A percentile compares a stretch with the other conserved stretches of the same genome.
phyloP scores from a whole-genome alignment of 2,113 vertebrate species.

The Ceuthmochares aereus region DNA sequence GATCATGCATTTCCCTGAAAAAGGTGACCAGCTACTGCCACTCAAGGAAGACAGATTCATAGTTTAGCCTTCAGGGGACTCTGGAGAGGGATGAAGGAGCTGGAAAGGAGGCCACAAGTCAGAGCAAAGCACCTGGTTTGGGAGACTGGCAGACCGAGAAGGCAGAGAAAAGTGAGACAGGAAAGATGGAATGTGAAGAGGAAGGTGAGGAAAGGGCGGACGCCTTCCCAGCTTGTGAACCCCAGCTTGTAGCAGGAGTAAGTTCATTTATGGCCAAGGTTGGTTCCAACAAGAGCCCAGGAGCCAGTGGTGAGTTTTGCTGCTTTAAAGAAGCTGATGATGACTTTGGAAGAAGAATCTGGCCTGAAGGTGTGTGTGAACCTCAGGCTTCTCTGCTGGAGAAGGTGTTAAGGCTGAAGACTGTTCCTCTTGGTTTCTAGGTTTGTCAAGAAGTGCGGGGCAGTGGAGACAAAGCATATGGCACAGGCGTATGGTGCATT shows the following conservation, averaged over 20 bases:
- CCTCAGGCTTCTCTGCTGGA: fast-evolving
- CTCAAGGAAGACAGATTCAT: background rate
- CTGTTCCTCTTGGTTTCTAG: background rate
- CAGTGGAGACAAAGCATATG: background rate
- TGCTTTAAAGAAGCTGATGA: background rate
- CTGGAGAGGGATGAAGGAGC: background rate
- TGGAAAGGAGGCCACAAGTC: background rate
- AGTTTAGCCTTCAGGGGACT: background rate
- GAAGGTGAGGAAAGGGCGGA: background rate
- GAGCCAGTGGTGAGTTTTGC: background rate
- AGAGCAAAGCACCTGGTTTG: background rate
- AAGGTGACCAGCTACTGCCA: background rate
- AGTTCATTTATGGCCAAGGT: background rate
- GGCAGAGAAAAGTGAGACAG: background rate
- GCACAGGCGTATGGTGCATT: background rate
- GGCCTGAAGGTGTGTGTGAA: background rate
- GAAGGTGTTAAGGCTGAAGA: background rate
- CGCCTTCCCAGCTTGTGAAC: background rate
- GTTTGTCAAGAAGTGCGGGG: background rate
- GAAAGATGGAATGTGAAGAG: background rate
- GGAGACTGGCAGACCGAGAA: background rate
- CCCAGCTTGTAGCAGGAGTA: fast-evolving
- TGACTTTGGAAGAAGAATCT: background rate
- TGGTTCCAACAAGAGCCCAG: background rate
- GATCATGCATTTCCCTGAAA: background rate